Percentiles rank a stretch among this genome's conserved stretches.
Conservation (phyloP, 2,888 invertebrate genomes). For the Pristionchus maxplancki region DNA sequence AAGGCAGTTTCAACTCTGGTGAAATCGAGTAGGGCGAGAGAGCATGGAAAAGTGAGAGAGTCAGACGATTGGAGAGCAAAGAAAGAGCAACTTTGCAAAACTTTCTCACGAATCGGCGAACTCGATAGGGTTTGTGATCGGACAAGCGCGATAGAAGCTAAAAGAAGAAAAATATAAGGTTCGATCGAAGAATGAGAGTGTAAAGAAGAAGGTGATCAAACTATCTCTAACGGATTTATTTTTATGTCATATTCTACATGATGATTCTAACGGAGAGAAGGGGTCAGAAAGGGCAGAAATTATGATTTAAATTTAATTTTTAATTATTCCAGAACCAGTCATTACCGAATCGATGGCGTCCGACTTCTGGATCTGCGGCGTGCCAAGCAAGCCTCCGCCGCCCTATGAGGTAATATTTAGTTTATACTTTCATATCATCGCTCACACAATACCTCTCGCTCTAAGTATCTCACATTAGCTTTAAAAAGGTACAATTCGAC, state of each 20-base stretch:
- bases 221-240: neutral
- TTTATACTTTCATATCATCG: too few relatives aligned
- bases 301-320: too few relatives aligned
- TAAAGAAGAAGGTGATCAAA: neutral
- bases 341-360: constrained; percentile 39
- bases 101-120: neutral
- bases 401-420: constrained; percentile 39
- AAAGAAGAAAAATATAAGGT: too few relatives aligned
- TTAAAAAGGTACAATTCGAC: too few relatives aligned
- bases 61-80: too few relatives aligned
- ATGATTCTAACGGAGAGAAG: too few relatives aligned
- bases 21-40: neutral
- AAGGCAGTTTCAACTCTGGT: neutral
- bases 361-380: constrained; percentile 51
- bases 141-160: neutral
- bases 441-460: too few relatives aligned
- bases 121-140: constrained; percentile 8
- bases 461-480: too few relatives aligned
- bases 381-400: constrained; percentile 46
- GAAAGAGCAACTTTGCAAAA: neutral
- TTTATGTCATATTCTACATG: too few relatives aligned
- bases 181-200: too few relatives aligned
- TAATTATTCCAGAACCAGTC: constrained; percentile 50
- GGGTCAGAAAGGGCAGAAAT: too few relatives aligned
- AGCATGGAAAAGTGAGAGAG: too few relatives aligned